A percentile compares a stretch with the other conserved stretches of the same genome.
Evolutionary conservation across 2,797 vertebrate genomes (phyloP).

Genomic region (Sebastes aleutianus): DNA sequence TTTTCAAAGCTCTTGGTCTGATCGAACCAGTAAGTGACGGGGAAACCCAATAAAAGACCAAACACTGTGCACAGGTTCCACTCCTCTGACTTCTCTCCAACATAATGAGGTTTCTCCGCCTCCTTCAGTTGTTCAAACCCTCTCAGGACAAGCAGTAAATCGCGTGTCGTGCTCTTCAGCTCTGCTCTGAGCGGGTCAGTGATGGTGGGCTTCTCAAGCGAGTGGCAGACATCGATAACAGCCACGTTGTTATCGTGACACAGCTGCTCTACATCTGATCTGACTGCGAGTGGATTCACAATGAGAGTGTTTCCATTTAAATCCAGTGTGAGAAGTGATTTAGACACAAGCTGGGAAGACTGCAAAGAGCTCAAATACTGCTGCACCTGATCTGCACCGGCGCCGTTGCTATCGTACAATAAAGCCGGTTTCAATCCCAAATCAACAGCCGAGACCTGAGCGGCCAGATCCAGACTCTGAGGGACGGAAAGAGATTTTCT

Average conservation of each 20-base stretch:
- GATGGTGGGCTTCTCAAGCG: slow-evolving; percentile 73
- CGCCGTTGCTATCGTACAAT: slow-evolving; percentile 86
- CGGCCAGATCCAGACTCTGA: slow-evolving; percentile 83
- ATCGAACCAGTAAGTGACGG: slow-evolving; percentile 87
- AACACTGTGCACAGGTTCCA: slow-evolving; percentile 93
- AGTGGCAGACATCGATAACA: slow-evolving; percentile 83
- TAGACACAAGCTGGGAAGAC: slow-evolving; percentile 70
- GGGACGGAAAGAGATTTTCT: slow-evolving; percentile 71
- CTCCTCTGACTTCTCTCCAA: slow-evolving; percentile 57
- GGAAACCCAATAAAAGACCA: slow-evolving; percentile 91
- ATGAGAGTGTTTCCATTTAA: slow-evolving; percentile 81
- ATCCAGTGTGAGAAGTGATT: slow-evolving; percentile 79
- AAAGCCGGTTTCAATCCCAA: slow-evolving; percentile 88
- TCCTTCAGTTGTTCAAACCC: slow-evolving; percentile 12
- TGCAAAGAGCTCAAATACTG: slow-evolving; percentile 81
- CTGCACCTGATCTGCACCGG: slow-evolving; percentile 78
- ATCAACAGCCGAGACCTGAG: slow-evolving; percentile 86
- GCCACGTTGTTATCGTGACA: slow-evolving; percentile 46
- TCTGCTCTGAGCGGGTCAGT: slow-evolving; percentile 25
- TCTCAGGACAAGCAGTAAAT: slow-evolving; percentile 76
- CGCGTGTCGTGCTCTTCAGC: slow-evolving; percentile 56
- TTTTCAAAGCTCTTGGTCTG: slow-evolving; percentile 79
- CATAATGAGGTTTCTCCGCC: slow-evolving; percentile 28
- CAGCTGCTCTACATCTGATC: slow-evolving; percentile 67
- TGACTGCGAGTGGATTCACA: slow-evolving; percentile 69